Base-by-base conservation (phyloP, 1,140 invertebrate genomes). In the Cyphomyrmex costatus region DNA sequence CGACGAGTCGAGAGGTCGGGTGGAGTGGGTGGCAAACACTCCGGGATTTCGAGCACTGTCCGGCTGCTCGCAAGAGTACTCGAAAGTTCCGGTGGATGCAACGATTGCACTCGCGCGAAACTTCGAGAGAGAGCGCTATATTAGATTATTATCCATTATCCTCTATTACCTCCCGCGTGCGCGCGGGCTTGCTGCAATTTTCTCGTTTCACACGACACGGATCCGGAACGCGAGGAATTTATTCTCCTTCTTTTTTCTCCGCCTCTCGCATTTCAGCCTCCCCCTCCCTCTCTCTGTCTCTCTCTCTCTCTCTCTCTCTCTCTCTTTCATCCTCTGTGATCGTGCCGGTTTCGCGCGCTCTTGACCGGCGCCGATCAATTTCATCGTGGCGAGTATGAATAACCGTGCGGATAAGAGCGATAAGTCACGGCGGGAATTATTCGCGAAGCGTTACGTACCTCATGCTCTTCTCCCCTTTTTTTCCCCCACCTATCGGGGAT, bases 61-160 rank as follows among this genome's bases (percentile, higher is more conserved):
- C 21, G 56, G 60, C 53, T 19, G 42, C 53, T 68, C 65, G 65
- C 24, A 68, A 68, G 68, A 10, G 33, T 78, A 24, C 80, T 87
- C 51, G 73, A 85, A 79, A 80, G 70, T 70, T 89, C 56, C 36
- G 27, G 27, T 3, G 42, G 63, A 42, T 66, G 63, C 74, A 77
- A 33, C 24, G 79, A 78, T 85, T 74, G 85, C 58, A 49, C 49
- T 14, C 46, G 66, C 42, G 46, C 42, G 27, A 42, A 53, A 79
- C 46, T 85, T 71, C n/a, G 46, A 14, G 77, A 42, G 58, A n/a
- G 36, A 42, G 27, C 7, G 27, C 63, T 88, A 74, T 86, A 88
- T 89, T 89, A 88, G 77, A 89, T 89, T 88, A 88, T 88, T 89
- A 87, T 89, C 74, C 74, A 84, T 85, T 85, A 85, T 84, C 77